phyloP scores from a whole-genome alignment of 2,797 vertebrate genomes.

The Hoplostethus mediterraneus region DNA sequence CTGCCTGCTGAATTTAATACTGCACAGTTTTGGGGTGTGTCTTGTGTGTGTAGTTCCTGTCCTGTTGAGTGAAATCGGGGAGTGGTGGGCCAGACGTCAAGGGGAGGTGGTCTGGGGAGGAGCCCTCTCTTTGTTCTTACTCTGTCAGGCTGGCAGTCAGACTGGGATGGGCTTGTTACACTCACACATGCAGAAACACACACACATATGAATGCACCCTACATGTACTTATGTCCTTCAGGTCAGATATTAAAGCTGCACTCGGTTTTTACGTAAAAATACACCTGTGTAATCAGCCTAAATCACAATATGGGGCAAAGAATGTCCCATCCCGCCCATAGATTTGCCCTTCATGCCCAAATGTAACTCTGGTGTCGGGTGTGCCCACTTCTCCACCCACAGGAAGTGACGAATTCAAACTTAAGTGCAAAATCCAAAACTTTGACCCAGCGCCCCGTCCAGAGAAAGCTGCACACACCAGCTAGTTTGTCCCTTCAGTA shows the following conservation, averaged over 20 bases:
- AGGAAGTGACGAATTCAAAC: no score
- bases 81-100: conserved; percentile 52
- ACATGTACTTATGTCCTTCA: no score
- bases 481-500: no score
- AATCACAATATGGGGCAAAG: no score
- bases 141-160: conserved; percentile 20
- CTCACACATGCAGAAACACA: not conserved
- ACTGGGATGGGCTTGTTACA: conserved; percentile 15
- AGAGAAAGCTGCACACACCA: not conserved
- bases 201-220: no score
- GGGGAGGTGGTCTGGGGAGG: conserved; percentile 5
- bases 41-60: no score
- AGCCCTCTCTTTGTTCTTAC: conserved; percentile 34
- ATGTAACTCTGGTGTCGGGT: not conserved
- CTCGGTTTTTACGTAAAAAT: not conserved
- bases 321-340: not conserved
- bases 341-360: not conserved
- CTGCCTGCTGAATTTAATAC: no score
- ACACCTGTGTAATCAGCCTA: no score
- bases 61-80: conserved; percentile 16
- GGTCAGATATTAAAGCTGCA: not conserved
- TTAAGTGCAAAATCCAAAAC: no score
- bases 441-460: no score
- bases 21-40: no score
- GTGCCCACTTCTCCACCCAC: not conserved